Base-by-base conservation (phyloP, 2,888 invertebrate genomes). In the Lycocerus yunnanus region DNA sequence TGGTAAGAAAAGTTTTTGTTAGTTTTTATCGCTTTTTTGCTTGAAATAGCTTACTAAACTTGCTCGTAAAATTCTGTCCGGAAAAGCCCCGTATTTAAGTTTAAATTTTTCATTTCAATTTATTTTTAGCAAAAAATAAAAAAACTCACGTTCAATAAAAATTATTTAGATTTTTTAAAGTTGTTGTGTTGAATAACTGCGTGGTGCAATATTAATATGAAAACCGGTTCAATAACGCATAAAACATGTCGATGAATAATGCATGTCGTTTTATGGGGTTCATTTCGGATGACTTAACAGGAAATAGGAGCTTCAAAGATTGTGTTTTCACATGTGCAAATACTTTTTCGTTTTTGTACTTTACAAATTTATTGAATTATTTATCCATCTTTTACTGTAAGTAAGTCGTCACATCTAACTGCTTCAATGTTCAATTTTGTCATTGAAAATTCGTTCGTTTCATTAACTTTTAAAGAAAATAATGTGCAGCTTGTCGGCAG, bases 261-360 rank as follows among this genome's bases (percentile, higher is more conserved):
- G 72, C 75, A 75, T 75, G 75, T 70, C 69, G 67, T 73, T 75
- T 75, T 73, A 75, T 70, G 70, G 73, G 73, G 75, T 72, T 73
- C 70, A 75, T 75, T 75, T 75, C 75, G 68, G 75, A 75, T 73
- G 75, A 72, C 72, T 73, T 75, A 75, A 75, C 75, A 75, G 75
- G 72, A 75, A 75, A 75, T 75, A 67, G 75, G 66, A 70, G 70
- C 70, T 73, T 69, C 69, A 75, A 75, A 75, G 72, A 75, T 72
- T 75, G 72, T 69, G 69, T 75, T 72, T 75, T 72, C 74, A 71
- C 69, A 74, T 74, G 71, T 70, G 74, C 21, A 74, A 70, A 68
- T 73, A 66, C 73, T 65, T 69, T 59, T 73, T 65, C 61, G 58
- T 58, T 72, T 72, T 72, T 68, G 72, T 72, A 71, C 71, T 70